These are phyloP conservation scores for Tragopan temminckii DNA, from an alignment of 2,797 vertebrate species.

Conservation along the genomic window DNA sequence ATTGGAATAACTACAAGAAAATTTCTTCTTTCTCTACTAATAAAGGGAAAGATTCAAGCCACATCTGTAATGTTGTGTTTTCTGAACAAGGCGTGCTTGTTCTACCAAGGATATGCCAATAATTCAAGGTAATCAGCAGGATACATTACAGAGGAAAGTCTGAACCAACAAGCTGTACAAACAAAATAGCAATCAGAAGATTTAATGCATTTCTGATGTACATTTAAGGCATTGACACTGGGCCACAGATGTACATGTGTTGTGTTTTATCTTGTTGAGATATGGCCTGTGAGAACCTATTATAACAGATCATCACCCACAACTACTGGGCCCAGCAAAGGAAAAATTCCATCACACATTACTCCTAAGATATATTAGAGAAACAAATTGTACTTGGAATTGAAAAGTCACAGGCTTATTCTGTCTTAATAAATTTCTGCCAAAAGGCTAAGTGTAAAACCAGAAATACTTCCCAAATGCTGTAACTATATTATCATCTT, in stretches of 20 bases:
- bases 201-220: constrained; percentile 99
- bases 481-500: constrained; percentile 95
- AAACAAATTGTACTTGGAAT: constrained; percentile 99
- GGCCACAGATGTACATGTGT: constrained; percentile 99
- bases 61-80: constrained; percentile 80
- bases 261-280: constrained; percentile 98
- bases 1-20: constrained; percentile 31
- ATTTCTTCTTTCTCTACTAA: constrained; percentile 61
- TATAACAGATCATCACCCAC: constrained; percentile 92
- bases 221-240: constrained; percentile 95
- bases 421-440: constrained; percentile 98
- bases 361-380: constrained; percentile 95
- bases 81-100: constrained; percentile 83
- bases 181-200: constrained; percentile 96
- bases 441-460: constrained; percentile 95
- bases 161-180: constrained; percentile 90
- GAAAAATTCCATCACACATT: constrained; percentile 98
- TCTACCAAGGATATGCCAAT: constrained; percentile 85
- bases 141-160: constrained; percentile 89
- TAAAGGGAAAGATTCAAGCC: constrained; percentile 56
- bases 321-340: constrained; percentile 83
- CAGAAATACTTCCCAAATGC: constrained; percentile 90
- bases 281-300: constrained; percentile 97
- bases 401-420: constrained; percentile 99
- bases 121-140: constrained; percentile 92